These are phyloP conservation scores for Corythoichthys haematopterus DNA, from an alignment of 2,113 vertebrate species.

Conservation along the genomic window DNA sequence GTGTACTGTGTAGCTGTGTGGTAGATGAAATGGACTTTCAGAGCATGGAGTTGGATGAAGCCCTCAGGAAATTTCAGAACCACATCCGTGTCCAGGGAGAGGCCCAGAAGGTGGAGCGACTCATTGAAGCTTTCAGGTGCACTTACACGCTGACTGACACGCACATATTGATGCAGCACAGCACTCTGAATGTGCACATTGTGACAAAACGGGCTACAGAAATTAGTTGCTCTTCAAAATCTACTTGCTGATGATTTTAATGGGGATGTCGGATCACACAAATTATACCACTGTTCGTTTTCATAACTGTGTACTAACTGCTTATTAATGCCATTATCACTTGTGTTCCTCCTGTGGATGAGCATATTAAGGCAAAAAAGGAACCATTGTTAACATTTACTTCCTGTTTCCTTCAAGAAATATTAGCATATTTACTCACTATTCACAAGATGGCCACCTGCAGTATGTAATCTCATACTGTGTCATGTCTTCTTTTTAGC, in stretches of 20 bases:
- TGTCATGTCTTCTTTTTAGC: constrained; percentile 59
- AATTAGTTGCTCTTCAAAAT: neutral
- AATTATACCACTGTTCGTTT: neutral
- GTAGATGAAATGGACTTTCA: constrained; percentile 99
- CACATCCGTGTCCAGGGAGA: constrained; percentile 97
- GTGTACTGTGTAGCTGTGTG: constrained; percentile 78
- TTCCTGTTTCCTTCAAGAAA: constrained; percentile 35
- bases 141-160: neutral
- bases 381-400: constrained; percentile 18
- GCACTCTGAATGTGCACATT: neutral
- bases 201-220: neutral
- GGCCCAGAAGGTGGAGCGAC: constrained; percentile 95
- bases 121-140: constrained; percentile 95
- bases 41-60: constrained; percentile 94
- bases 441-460: neutral
- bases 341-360: constrained; percentile 7
- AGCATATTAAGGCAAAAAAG: constrained; percentile 6
- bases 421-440: constrained; percentile 21
- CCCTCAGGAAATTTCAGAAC: constrained; percentile 95
- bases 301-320: neutral
- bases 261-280: neutral
- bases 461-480: neutral
- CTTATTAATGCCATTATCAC: neutral
- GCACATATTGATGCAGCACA: neutral
- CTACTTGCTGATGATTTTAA: neutral